phyloP scores from a whole-genome alignment of 2,888 invertebrate genomes.

The Volucella inanis region DNA sequence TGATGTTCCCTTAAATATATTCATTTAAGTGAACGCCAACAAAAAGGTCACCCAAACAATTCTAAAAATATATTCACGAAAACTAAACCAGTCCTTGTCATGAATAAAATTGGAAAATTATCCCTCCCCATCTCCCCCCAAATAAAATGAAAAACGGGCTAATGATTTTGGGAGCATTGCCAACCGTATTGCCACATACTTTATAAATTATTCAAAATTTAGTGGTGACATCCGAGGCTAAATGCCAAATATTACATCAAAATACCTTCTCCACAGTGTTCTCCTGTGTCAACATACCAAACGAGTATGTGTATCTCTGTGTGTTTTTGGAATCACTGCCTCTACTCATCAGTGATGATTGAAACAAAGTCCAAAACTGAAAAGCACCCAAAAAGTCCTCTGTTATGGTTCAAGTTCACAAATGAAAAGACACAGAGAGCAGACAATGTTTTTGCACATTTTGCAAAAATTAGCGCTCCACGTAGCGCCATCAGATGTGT shows the following conservation, averaged over 20 bases:
- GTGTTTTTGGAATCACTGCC: conserved; percentile 1
- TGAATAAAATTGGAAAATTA: neutral
- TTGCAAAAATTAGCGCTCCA: neutral
- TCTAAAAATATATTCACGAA: neutral
- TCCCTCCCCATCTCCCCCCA: neutral
- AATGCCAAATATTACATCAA: conserved; percentile 18
- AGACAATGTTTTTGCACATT: too few relatives aligned
- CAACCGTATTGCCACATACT: conserved; percentile 24
- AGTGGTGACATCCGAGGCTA: conserved; percentile 61
- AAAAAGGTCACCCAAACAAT: neutral
- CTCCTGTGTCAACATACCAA: neutral
- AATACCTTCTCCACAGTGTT: neutral
- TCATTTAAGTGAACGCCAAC: too few relatives aligned
- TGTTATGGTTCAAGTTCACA: conserved; percentile 19
- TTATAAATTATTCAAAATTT: conserved; percentile 39
- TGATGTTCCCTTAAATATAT: too few relatives aligned
- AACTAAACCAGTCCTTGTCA: neutral
- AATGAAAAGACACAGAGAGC: neutral
- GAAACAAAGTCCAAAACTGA: neutral
- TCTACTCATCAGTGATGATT: conserved; percentile 6
- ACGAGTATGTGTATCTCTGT: neutral
- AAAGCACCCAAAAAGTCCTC: neutral
- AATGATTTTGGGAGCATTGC: conserved; percentile 23
- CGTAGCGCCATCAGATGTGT: neutral
- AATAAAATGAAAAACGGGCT: neutral